phyloP scores from a whole-genome alignment of 2,113 vertebrate genomes.

The Neolamprologus modestus region DNA sequence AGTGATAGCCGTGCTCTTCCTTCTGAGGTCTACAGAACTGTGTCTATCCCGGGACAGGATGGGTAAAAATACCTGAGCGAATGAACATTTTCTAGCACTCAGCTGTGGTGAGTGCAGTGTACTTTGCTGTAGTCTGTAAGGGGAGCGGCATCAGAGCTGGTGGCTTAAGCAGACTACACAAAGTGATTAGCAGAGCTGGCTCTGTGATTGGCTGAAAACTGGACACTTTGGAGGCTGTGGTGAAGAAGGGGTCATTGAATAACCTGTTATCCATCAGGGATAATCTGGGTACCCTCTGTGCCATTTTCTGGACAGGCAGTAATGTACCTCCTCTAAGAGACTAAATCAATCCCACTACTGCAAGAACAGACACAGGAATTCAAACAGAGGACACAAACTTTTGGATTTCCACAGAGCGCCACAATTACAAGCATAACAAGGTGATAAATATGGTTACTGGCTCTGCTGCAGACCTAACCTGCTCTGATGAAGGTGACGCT shows the following conservation, averaged over 20 bases:
- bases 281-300: background rate
- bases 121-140: background rate
- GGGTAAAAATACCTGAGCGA: background rate
- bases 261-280: background rate
- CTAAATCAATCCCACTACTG: background rate
- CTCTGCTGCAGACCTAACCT: background rate
- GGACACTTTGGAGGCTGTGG: background rate
- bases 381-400: background rate
- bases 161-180: background rate
- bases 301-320: background rate
- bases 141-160: background rate
- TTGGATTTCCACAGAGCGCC: background rate
- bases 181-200: background rate
- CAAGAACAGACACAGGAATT: background rate
- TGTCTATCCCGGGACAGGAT: background rate
- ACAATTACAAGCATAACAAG: background rate
- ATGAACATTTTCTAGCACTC: background rate
- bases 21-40: background rate
- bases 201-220: background rate
- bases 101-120: background rate
- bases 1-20: background rate
- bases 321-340: background rate
- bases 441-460: background rate
- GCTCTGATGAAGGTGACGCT: background rate
- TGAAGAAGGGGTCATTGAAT: background rate